phyloP scores from a whole-genome alignment of 2,888 invertebrate genomes.

The Hydrotaea cyrtoneurina region DNA sequence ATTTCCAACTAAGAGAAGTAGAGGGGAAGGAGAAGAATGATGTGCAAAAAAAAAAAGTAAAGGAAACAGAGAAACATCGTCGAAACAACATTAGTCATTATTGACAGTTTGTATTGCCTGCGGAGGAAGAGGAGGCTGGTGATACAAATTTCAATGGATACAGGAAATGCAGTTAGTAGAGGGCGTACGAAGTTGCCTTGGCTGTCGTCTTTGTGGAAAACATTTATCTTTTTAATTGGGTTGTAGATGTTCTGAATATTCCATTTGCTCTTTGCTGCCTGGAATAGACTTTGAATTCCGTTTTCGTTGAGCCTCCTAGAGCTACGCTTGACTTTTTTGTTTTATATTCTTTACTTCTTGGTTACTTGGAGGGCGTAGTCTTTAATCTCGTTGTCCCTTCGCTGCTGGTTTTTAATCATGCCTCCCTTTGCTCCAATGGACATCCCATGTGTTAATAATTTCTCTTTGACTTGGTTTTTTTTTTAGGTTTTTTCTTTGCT shows the following conservation, averaged over 20 bases:
- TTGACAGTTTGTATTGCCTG: conserved; percentile 44
- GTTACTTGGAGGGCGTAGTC: conserved; percentile 3
- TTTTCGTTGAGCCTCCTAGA: background rate
- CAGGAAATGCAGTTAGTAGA: background rate
- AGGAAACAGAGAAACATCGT: conserved; percentile 6
- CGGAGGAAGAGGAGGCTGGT: background rate
- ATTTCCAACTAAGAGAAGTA: background rate
- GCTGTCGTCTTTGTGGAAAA: conserved; percentile 27
- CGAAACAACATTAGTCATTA: conserved; percentile 46
- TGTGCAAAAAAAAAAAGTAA: background rate
- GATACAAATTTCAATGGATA: background rate
- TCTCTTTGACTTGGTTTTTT: background rate
- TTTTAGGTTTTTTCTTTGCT: background rate
- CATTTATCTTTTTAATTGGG: conserved; percentile 39
- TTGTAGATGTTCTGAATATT: background rate
- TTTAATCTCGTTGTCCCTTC: conserved; percentile 35
- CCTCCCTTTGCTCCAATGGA: conserved; percentile 43
- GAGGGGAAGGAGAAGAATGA: background rate
- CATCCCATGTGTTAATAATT: conserved; percentile 31
- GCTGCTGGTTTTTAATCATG: conserved; percentile 43
- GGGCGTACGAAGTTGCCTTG: background rate
- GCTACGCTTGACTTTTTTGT: background rate
- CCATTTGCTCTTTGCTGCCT: too few species aligned
- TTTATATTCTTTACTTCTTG: background rate
- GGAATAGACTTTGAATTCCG: too few species aligned